Percentiles rank a stretch among this genome's conserved stretches.
Evolutionary conservation across 2,113 vertebrate species (phyloP).

Genomic region (Onychorhynchus coronatus): DNA sequence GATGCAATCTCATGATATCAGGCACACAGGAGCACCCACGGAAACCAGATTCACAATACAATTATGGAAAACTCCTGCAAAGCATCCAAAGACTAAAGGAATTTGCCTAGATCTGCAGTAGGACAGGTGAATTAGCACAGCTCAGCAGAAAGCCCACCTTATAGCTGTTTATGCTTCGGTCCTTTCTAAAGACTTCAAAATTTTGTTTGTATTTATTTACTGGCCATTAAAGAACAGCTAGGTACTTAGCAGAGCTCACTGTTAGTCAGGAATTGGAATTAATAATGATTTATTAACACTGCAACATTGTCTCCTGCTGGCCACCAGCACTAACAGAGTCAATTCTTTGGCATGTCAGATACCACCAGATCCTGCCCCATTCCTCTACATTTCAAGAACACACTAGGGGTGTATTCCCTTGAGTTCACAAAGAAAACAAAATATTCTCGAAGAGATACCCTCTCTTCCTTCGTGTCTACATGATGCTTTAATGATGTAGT

Average conservation of each 20-base stretch:
- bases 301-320: slow-evolving; percentile 8
- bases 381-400: neutral
- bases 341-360: neutral
- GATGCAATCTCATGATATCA: neutral
- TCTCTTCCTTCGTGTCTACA: neutral
- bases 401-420: neutral
- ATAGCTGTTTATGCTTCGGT: neutral
- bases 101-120: neutral
- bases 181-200: neutral
- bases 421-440: neutral
- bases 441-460: neutral
- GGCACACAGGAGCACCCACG: neutral
- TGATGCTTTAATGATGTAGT: neutral
- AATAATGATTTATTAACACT: neutral
- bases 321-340: neutral
- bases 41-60: neutral
- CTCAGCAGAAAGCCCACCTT: neutral
- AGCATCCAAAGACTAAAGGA: neutral
- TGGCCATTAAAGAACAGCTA: neutral
- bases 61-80: neutral
- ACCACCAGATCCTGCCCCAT: neutral
- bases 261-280: neutral
- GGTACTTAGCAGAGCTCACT: neutral
- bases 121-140: neutral
- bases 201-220: neutral